phyloP scores from a whole-genome alignment of 1,140 invertebrate species.

The Drosophila sturtevanti region DNA sequence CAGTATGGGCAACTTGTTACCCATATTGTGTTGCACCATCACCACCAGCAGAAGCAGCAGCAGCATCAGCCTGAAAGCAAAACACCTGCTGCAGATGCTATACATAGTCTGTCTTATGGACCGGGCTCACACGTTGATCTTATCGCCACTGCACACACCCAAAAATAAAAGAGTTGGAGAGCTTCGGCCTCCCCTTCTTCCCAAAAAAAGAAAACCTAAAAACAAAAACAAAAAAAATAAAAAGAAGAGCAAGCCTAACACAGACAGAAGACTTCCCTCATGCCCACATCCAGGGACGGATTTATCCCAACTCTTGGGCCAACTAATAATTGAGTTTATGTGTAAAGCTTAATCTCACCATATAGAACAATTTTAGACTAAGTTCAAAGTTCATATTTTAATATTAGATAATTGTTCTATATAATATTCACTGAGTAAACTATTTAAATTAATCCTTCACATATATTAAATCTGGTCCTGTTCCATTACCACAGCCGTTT shows the following conservation, averaged over 20 bases:
- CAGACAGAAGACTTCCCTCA: slow-evolving; percentile 28
- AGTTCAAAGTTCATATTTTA: no score
- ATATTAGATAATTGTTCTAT: no score
- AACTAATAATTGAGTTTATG: neutral
- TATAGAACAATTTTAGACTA: no score
- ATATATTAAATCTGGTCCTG: neutral
- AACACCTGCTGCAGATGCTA: slow-evolving; percentile 78
- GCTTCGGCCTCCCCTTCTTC: slow-evolving; percentile 13
- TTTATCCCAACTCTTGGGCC: neutral
- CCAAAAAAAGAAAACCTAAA: no score
- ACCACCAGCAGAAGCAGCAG: slow-evolving; percentile 23
- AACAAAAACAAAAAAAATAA: slow-evolving; percentile 28
- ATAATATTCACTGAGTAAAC: no score
- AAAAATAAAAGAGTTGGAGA: slow-evolving; percentile 65
- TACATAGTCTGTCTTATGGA: slow-evolving; percentile 30
- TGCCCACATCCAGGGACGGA: neutral
- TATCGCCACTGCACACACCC: slow-evolving; percentile 65
- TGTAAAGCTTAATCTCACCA: no score
- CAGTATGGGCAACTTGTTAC: slow-evolving; percentile 75
- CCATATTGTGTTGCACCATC: slow-evolving; percentile 63
- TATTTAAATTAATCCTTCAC: no score
- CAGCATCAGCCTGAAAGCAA: slow-evolving; percentile 60
- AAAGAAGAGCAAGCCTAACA: slow-evolving; percentile 8
- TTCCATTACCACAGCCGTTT: neutral
- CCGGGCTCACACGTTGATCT: slow-evolving; percentile 66